Evolutionary conservation across 2,113 vertebrate species (phyloP).

Genomic region (Sprattus sprattus): DNA sequence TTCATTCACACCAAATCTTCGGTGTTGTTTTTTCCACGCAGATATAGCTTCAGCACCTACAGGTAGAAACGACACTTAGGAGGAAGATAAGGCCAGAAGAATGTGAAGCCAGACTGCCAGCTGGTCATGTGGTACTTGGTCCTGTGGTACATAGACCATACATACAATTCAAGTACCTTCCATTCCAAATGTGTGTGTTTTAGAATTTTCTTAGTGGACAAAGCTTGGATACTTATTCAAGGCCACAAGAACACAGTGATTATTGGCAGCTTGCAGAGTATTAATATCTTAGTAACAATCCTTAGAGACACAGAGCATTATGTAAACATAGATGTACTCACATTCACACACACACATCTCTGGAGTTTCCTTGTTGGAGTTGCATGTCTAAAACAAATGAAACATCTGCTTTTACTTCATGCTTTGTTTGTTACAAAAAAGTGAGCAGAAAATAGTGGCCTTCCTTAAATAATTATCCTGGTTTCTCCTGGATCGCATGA

Average conservation of each 20-base stretch:
- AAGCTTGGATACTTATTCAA: too few relatives aligned
- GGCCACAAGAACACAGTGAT: too few relatives aligned
- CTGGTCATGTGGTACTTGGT: too few relatives aligned
- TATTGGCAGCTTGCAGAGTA: too few relatives aligned
- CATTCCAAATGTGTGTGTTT: too few relatives aligned
- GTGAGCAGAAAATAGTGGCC: conserved; percentile 56
- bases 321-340: neutral
- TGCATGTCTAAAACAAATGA: conserved; percentile 69
- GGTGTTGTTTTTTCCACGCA: neutral
- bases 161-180: too few relatives aligned
- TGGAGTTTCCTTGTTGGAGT: conserved; percentile 79
- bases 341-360: neutral
- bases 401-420: conserved; percentile 71
- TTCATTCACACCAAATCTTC: conserved; percentile 1
- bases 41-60: neutral
- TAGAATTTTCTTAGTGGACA: too few relatives aligned
- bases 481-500: conserved; percentile 65
- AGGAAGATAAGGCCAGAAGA: too few relatives aligned
- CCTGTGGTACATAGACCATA: too few relatives aligned
- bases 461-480: conserved; percentile 68
- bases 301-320: neutral
- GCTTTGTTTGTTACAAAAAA: conserved; percentile 61
- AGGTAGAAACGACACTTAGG: too few relatives aligned
- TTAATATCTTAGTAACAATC: neutral
- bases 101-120: too few relatives aligned